Percentiles rank a stretch among this genome's conserved stretches.
phyloP scores from a whole-genome alignment of 1,140 invertebrate species.

The Drosophila kanapiae region DNA sequence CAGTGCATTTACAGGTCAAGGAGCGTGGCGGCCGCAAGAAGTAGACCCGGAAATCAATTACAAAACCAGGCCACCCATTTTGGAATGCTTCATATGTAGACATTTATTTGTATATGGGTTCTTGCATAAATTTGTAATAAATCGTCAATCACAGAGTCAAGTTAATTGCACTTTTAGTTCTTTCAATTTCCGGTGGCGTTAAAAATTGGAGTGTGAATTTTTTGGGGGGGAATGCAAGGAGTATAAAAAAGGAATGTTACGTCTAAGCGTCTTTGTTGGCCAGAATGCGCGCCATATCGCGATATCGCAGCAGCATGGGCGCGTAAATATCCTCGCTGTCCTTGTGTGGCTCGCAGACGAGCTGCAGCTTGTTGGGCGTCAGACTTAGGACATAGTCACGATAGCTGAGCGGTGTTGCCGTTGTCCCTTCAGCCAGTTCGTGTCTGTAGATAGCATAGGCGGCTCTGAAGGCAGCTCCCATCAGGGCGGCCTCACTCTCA shows the following conservation, averaged over 20 bases:
- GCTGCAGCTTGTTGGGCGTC: conserved; percentile 73
- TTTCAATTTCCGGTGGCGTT: conserved; percentile 47
- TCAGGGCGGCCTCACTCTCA: conserved; percentile 92
- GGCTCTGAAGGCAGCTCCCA: conserved; percentile 94
- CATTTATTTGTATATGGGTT: conserved; percentile 64
- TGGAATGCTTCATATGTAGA: conserved; percentile 42
- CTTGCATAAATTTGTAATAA: conserved; percentile 73
- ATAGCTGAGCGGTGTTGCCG: conserved; percentile 40
- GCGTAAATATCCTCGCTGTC: conserved; percentile 89
- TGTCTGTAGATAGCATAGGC: conserved; percentile 87
- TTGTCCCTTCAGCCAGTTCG: conserved; percentile 4
- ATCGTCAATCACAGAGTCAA: conserved; percentile 73
- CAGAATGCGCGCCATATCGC: conserved; percentile 84
- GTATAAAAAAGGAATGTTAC: conserved; percentile 28
- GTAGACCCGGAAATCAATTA: conserved; percentile 86
- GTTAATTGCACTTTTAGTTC: conserved; percentile 78
- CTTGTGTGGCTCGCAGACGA: conserved; percentile 88
- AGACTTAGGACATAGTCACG: conserved; percentile 71
- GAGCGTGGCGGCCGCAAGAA: conserved; percentile 99
- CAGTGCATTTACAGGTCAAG: conserved; percentile 96
- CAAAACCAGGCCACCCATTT: conserved; percentile 13
- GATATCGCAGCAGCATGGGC: conserved; percentile 88
- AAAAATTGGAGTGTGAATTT: conserved; percentile 32
- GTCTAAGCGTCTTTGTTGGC: conserved; percentile 3
- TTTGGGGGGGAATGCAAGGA: conserved; percentile 27